Evolutionary conservation across 2,113 vertebrate species (phyloP), one percentile per base, ranked within the genome.

Genomic region (Ranitomeya variabilis): DNA sequence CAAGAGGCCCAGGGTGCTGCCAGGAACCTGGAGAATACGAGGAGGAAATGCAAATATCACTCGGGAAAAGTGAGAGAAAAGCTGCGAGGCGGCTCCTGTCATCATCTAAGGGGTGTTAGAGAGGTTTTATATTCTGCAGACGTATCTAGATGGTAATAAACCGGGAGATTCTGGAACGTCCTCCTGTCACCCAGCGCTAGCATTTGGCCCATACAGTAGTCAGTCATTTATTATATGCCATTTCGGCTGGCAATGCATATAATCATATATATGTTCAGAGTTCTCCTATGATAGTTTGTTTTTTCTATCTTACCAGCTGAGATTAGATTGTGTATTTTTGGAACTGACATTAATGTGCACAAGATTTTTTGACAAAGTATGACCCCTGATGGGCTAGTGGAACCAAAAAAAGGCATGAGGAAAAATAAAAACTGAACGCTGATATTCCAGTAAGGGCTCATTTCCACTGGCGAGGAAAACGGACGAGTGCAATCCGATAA

Each of bases 41-140:
- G 77, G 55, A 79, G 77, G 7, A 55, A 79, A 79, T 79, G 77
- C 77, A 55, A 55, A 55, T 57, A 79, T 23, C 52, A 57, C n/a
- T 78, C 13, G 76, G 52, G 77, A 79, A 79, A 57, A 7, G 16
- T 18, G 31, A 45, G 31, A 74, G 18, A 73, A n/a, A 76, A 21
- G 71, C 71, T 45, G 37, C 7, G 0, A 19, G 13, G 21, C 21
- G 3, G 8, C 52, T 76, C 73, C 73, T 31, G 21, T 76, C 19
- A 7, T 8, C 69, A 73, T 37, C 11, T 18, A 45, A 15, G 16
- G 7, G 9, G 31, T 6, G 45, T 8, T 8, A 74, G 14, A 45
- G 18, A 74, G 26, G 5, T 74, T 73, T 45, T 74, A 74, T 18
- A 74, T 18, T 45, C 37, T 7, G 14, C 23, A 69, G 9, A 12